These are phyloP conservation scores for Drosophila colorata DNA, from an alignment of 2,888 invertebrate genomes.

Conservation along the genomic window DNA sequence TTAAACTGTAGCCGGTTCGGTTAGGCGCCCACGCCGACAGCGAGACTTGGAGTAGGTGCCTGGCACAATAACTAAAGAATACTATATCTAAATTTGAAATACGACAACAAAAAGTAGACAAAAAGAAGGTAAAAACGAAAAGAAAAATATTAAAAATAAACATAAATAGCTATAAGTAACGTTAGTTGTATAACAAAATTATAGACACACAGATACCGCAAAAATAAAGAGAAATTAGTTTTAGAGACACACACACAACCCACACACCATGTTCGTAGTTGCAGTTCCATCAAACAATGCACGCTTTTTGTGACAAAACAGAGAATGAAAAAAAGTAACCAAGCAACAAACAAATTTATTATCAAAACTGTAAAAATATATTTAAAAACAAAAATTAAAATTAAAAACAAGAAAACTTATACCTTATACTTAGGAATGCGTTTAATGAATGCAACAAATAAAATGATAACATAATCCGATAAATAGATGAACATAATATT, in stretches of 20 bases:
- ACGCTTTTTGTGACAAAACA: slow-evolving; percentile 55
- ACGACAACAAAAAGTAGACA: slow-evolving; percentile 23
- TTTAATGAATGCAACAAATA: slow-evolving; percentile 42
- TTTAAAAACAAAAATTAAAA: slow-evolving; percentile 1
- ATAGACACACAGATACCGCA: slow-evolving; percentile 33
- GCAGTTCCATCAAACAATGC: slow-evolving; percentile 61
- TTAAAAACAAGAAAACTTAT: slow-evolving; percentile 32
- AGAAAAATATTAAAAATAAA: slow-evolving; percentile 18
- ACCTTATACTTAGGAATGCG: slow-evolving; percentile 59
- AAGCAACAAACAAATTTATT: slow-evolving; percentile 42
- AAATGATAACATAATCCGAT: slow-evolving; percentile 70
- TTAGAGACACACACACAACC: slow-evolving; percentile 12
- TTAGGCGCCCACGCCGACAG: slow-evolving; percentile 35
- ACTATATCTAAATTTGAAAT: slow-evolving; percentile 39
- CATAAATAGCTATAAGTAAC: slow-evolving; percentile 51
- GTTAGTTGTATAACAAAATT: slow-evolving; percentile 56
- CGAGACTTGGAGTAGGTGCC: slow-evolving; percentile 61
- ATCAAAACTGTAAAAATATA: slow-evolving; percentile 58
- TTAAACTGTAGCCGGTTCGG: slow-evolving; percentile 44
- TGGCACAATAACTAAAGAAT: slow-evolving; percentile 67
- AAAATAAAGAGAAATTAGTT: slow-evolving; percentile 40
- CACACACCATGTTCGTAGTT: slow-evolving; percentile 28
- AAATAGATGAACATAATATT: slow-evolving; percentile 72
- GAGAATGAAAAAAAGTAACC: slow-evolving; percentile 3
- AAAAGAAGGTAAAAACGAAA: slow-evolving; percentile 22